Conservation (phyloP, 2,888 invertebrate genomes). For the Sarcophaga subvicina region DNA sequence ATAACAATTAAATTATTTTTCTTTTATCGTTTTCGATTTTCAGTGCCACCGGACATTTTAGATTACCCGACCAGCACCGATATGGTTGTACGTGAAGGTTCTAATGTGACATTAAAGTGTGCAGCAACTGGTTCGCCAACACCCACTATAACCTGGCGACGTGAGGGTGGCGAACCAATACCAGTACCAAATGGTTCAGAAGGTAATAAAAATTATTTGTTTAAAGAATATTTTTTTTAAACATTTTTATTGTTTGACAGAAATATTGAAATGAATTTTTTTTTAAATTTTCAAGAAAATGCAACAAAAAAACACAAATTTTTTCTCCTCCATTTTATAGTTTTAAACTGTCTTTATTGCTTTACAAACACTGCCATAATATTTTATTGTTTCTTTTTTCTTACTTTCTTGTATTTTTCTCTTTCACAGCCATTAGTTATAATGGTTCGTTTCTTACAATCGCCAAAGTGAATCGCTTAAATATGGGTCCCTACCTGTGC, state of each 20-base stretch:
- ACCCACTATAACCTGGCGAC: constrained; percentile 93
- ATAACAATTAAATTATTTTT: constrained; percentile 62
- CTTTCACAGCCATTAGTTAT: constrained; percentile 84
- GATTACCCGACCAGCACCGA: constrained; percentile 93
- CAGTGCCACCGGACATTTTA: constrained; percentile 93
- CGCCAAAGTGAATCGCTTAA: constrained; percentile 87
- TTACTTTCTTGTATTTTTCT: background rate
- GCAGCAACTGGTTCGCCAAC: constrained; percentile 94
- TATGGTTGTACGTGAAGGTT: constrained; percentile 93
- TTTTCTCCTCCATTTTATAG: too few relatives aligned
- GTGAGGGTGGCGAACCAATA: constrained; percentile 91
- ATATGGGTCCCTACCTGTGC: constrained; percentile 92
- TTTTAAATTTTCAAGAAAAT: too few relatives aligned
- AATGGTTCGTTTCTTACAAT: constrained; percentile 89
- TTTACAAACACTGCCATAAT: background rate
- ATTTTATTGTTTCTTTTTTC: constrained; percentile 10
- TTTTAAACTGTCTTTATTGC: background rate
- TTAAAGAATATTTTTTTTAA: too few relatives aligned
- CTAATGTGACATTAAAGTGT: constrained; percentile 92
- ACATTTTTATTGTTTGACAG: too few relatives aligned
- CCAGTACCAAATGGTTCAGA: constrained; percentile 86
- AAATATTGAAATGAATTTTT: too few relatives aligned
- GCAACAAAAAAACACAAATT: background rate
- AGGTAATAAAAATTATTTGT: constrained; percentile 82
- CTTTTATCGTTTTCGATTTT: constrained; percentile 25